phyloP scores from a whole-genome alignment of 2,888 invertebrate species.

The Magallana nippona region DNA sequence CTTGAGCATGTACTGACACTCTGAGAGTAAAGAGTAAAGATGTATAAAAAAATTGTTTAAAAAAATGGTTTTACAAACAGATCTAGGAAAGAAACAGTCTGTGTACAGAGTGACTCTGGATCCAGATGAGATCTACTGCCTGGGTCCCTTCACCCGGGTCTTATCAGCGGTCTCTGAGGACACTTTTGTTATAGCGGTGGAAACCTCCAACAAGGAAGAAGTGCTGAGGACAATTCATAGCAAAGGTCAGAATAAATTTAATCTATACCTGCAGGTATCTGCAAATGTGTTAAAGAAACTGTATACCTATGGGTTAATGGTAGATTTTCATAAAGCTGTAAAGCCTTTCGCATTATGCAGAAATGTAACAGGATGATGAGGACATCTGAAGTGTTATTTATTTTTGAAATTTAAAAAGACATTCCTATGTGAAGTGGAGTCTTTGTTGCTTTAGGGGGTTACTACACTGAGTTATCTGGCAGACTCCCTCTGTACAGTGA shows the following conservation, averaged over 20 bases:
- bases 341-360: too few relatives aligned
- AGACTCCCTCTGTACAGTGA: constrained; percentile 56
- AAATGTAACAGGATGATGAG: too few relatives aligned
- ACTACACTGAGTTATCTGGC: constrained; percentile 46
- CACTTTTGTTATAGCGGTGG: constrained; percentile 52
- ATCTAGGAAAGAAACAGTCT: constrained; percentile 1
- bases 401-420: too few relatives aligned
- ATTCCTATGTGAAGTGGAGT: too few relatives aligned
- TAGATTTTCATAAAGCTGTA: too few relatives aligned
- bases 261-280: background rate
- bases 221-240: constrained; percentile 51
- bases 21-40: too few relatives aligned
- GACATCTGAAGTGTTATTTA: too few relatives aligned
- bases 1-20: too few relatives aligned
- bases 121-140: constrained; percentile 49
- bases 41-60: too few relatives aligned
- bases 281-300: too few relatives aligned
- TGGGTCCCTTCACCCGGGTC: constrained; percentile 59
- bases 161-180: constrained; percentile 49
- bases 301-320: too few relatives aligned
- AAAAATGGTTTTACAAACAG: background rate
- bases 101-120: constrained; percentile 40
- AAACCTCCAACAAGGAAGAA: constrained; percentile 44
- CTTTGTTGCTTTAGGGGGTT: constrained; percentile 43
- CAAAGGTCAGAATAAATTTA: background rate